These are phyloP conservation scores for Epizoanthus ramosus DNA, from an alignment of 92 coral and sea anemone species.

Conservation along the genomic window DNA sequence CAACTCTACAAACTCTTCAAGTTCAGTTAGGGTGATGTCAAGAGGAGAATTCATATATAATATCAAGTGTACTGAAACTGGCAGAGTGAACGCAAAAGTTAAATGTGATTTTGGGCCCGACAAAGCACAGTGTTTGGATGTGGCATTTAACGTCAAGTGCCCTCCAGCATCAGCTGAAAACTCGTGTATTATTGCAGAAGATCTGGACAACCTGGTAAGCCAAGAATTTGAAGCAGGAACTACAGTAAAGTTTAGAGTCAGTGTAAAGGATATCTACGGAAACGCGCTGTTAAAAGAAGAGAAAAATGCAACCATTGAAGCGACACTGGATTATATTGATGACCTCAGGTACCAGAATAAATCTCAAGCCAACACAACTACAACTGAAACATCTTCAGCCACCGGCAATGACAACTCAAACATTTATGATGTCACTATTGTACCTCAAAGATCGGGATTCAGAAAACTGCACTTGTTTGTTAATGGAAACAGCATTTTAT, in stretches of 20 bases:
- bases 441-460: slow-evolving; percentile 13
- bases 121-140: not conserved
- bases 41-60: too few species aligned
- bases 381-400: not conserved
- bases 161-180: slow-evolving; percentile 1
- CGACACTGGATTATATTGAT: not conserved
- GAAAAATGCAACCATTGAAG: not conserved
- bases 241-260: slow-evolving; percentile 1
- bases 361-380: too few species aligned
- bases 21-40: too few species aligned
- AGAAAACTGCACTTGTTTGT: slow-evolving; percentile 12
- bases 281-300: not conserved
- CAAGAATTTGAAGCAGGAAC: slow-evolving; percentile 15
- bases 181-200: not conserved
- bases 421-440: slow-evolving; percentile 11
- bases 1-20: too few species aligned
- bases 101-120: not conserved
- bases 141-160: not conserved
- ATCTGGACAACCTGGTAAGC: not conserved
- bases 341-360: too few species aligned
- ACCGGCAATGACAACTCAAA: not conserved
- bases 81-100: not conserved
- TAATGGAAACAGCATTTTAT: not conserved
- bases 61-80: too few species aligned
- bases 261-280: slow-evolving; percentile 1